phyloP scores from a whole-genome alignment of 2,888 invertebrate genomes.

The Nemotelus nigrinus region DNA sequence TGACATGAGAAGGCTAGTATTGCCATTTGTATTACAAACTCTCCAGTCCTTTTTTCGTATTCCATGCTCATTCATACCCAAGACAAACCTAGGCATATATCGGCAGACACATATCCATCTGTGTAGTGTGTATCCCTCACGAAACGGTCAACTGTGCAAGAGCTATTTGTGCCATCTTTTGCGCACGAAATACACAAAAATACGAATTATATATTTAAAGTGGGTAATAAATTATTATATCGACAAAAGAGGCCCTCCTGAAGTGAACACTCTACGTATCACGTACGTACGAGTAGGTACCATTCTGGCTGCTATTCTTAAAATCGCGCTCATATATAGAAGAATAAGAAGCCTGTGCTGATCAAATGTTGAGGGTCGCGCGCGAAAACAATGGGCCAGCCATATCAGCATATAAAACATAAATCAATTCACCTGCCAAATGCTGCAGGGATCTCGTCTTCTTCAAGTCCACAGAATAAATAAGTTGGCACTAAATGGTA shows the following conservation, averaged over 20 bases:
- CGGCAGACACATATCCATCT: no score
- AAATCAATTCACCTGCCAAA: constrained; percentile 51
- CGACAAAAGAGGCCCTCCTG: constrained; percentile 29
- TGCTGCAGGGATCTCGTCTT: constrained; percentile 50
- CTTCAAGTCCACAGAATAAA: constrained; percentile 44
- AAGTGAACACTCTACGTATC: constrained; percentile 6
- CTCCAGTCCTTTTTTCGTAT: no score
- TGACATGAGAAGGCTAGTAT: no score
- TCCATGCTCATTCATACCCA: no score
- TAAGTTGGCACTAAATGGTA: constrained; percentile 50
- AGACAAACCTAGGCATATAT: no score
- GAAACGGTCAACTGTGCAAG: constrained; percentile 31
- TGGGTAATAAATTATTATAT: constrained; percentile 51
- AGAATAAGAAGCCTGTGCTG: constrained; percentile 22
- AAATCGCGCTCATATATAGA: no score
- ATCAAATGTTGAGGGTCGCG: constrained; percentile 19
- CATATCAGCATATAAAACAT: constrained; percentile 47
- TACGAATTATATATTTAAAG: constrained; percentile 51
- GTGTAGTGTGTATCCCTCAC: not conserved
- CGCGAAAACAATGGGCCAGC: constrained; percentile 44
- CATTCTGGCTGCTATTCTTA: no score
- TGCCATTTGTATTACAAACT: no score
- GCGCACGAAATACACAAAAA: constrained; percentile 43
- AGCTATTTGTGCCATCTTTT: constrained; percentile 27
- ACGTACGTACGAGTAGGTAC: no score